A percentile compares a stretch with the other conserved stretches of the same genome.
These are phyloP conservation scores for Zophobas morio DNA, from an alignment of 1,140 invertebrate species.

Conservation along the genomic window DNA sequence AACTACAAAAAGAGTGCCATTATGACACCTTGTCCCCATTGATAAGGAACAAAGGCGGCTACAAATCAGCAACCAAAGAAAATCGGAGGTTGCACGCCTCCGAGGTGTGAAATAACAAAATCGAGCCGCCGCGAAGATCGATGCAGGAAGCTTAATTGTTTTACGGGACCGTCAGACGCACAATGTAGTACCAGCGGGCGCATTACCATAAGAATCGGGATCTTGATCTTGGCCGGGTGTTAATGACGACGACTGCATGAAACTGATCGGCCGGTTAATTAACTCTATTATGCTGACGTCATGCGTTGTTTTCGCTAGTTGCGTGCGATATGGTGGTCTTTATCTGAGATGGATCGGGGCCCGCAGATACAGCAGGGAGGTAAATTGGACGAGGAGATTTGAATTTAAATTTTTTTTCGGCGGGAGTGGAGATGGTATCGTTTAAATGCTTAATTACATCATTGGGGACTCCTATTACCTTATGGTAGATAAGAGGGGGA, in stretches of 20 bases:
- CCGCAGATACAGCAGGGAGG: conserved; percentile 28
- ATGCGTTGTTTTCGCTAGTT: conserved; percentile 9
- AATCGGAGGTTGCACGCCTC: conserved; percentile 8
- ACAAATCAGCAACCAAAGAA: conserved; percentile 51
- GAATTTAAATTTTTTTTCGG: conserved; percentile 37
- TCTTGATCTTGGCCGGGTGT: background rate
- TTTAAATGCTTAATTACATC: conserved; percentile 47
- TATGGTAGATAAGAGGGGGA: too few species aligned
- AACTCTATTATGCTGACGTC: conserved; percentile 13
- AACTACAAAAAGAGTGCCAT: conserved; percentile 53
- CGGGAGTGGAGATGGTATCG: conserved; percentile 32
- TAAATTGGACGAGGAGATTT: conserved; percentile 44
- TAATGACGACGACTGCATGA: conserved; percentile 10
- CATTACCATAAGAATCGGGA: conserved; percentile 46
- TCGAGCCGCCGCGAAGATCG: background rate
- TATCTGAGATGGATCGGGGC: conserved; percentile 6
- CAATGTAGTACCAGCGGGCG: conserved; percentile 39
- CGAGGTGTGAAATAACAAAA: conserved; percentile 32
- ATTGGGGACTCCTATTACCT: background rate
- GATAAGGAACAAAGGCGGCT: conserved; percentile 45
- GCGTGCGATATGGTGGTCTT: conserved; percentile 43
- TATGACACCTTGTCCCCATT: conserved; percentile 59
- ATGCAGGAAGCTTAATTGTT: conserved; percentile 47
- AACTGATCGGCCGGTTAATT: conserved; percentile 10
- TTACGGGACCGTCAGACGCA: conserved; percentile 34